phyloP scores from a whole-genome alignment of 2,113 vertebrate genomes.

The Siniperca knerii region DNA sequence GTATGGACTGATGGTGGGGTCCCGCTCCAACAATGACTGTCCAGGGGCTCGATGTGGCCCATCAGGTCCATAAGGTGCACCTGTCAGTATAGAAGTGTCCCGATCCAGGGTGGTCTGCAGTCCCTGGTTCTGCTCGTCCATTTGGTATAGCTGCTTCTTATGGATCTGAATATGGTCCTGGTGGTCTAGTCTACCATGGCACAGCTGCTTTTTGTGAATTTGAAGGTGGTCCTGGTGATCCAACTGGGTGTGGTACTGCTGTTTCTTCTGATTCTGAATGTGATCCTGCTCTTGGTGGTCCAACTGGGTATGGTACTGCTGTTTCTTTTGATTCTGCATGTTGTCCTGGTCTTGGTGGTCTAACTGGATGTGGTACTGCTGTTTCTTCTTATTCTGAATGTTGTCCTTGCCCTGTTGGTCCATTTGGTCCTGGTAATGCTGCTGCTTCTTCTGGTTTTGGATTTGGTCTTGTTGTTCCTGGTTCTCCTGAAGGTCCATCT shows the following conservation, averaged over 20 bases:
- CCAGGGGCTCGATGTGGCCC: conserved; percentile 16
- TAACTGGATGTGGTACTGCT: not conserved
- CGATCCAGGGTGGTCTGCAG: conserved; percentile 38
- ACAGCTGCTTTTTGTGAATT: conserved; percentile 51
- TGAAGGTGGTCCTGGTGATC: conserved; percentile 50
- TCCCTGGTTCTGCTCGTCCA: conserved; percentile 52
- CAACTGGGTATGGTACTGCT: conserved; percentile 31
- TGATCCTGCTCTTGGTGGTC: conserved; percentile 21
- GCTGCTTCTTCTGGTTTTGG: conserved; percentile 56
- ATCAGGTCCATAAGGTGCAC: conserved; percentile 29
- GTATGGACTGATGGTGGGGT: conserved; percentile 35
- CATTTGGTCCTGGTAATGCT: conserved; percentile 5
- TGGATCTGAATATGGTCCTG: conserved; percentile 33
- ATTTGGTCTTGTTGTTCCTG: conserved; percentile 43
- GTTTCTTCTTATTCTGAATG: conserved; percentile 10
- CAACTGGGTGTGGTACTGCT: conserved; percentile 6
- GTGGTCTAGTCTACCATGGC: conserved; percentile 14
- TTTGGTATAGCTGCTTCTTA: conserved; percentile 57
- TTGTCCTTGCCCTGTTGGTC: not conserved
- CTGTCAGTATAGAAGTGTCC: conserved; percentile 10
- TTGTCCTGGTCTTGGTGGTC: conserved; percentile 40
- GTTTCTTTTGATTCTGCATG: conserved; percentile 44
- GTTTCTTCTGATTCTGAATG: conserved; percentile 46
- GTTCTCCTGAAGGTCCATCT: conserved; percentile 66
- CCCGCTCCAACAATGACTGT: conserved; percentile 41